Evolutionary conservation across 2,888 invertebrate species (phyloP), one percentile per base, ranked within the genome.

Genomic region (Chouioia cunea): DNA sequence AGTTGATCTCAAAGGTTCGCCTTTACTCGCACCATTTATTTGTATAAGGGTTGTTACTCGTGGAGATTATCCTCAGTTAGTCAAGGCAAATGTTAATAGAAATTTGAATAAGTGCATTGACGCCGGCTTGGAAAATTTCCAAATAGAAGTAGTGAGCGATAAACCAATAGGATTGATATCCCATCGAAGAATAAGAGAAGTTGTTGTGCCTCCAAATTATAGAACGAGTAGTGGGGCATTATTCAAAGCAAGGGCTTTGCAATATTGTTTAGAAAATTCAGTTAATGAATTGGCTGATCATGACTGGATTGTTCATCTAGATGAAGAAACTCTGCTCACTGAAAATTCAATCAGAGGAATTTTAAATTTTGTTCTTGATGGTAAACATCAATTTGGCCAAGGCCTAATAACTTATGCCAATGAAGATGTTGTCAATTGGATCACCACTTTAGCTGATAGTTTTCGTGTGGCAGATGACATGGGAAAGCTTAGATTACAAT

Each of bases 281-380:
- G 93, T 97, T 1, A 97, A 97, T 86, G 88, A 89, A 78, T 85
- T 97, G 59, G 91, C 91, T 64, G 96, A 96, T 81, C 92, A 91
- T 76, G 97, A 97, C 84, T 98, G 97, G 97, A 93, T 98, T 80
- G 96, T 97, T n/a, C 98, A 98, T 87, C 88, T 98, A 73, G 98
- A 98, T 86, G 98, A 98, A 87, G 98, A 98, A 86, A 98, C 98
- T 0, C 87, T 98, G 65, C 87, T 98, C 36, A 97, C 97, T 6
- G 96, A 96, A 81, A 96, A 97, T 85, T 93, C 95, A 54, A 92
- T 97, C 60, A 89, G 92, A 65, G 97, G 97, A 12, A 93, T 98
- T 79, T 87, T 98, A 50, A 98, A 98, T 85, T 98, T 98, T 89
- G 96, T 97, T 22, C 88, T 93, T 76, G 96, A 97, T 87, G 97